Evolutionary conservation across 1,140 invertebrate genomes (phyloP), one percentile per base, ranked within the genome.

Genomic region (Bombus superbus): DNA sequence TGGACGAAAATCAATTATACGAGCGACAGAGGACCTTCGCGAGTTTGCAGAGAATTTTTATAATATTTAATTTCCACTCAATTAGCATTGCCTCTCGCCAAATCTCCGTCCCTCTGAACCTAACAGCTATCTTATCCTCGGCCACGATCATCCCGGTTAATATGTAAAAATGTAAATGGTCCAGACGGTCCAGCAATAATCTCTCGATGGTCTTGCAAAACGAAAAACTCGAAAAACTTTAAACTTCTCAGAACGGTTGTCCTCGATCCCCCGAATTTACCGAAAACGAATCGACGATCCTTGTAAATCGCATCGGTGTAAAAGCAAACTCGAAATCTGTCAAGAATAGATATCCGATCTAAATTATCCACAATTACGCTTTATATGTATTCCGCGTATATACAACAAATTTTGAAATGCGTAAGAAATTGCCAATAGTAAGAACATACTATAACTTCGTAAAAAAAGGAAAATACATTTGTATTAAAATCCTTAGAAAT

Each of bases 81-180:
- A 59, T 57, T 47, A 25, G 28, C 71, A 18, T 72, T 1, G 32
- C 10, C 69, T 2, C 28, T 15, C 25, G 6, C 40, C 11, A 28
- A 25, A 32, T 1, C n/a, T 18, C 15, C 64, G 15, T 66, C n/a
- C 15, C n/a, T 66, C 6, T 32, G n/a, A 32, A 77, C 28, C 8
- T 77, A 57, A 15, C 72, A 32, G n/a, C 13, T 38, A 32, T 3
- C 28, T 80, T 80, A 80, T 80, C 78, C 78, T 15, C 3, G 11
- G 32, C 42, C n/a, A 62, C 5, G 42, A 73, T 81, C 53, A 18
- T 9, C 40, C n/a, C 68, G 66, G 72, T 83, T 83, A 83, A 83
- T 83, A 83, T 78, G 74, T 69, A 84, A 84, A 78, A 84, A 84
- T 84, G 82, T 79, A 78, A 84, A 84, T 84, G 64, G 73, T 59